These are phyloP conservation scores for Nixonia krombeini DNA, from an alignment of 1,140 invertebrate species.

Conservation along the genomic window DNA sequence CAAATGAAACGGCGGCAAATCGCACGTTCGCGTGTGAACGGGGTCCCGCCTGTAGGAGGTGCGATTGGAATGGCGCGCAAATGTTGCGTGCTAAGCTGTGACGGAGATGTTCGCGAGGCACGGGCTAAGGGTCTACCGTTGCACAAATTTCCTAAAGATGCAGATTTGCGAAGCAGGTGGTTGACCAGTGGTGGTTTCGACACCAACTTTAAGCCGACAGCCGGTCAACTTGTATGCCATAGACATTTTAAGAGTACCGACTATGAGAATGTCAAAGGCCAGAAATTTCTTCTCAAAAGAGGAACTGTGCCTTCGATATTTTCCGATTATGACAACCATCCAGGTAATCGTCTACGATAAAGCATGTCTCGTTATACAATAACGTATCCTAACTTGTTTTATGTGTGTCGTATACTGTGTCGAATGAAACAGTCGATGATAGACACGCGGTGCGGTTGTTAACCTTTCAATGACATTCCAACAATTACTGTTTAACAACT, in stretches of 20 bases:
- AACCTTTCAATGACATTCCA: no score
- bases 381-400: no score
- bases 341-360: no score
- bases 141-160: conserved; percentile 73
- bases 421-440: no score
- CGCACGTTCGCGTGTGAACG: conserved; percentile 9
- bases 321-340: conserved; percentile 59
- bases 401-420: no score
- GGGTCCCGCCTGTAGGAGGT: conserved; percentile 7
- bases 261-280: conserved; percentile 75
- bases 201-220: conserved; percentile 69
- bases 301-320: conserved; percentile 72
- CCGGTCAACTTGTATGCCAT: conserved; percentile 76
- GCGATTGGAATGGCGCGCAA: conserved; percentile 61
- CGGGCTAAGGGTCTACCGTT: conserved; percentile 72
- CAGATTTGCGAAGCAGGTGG: conserved; percentile 67
- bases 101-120: conserved; percentile 56
- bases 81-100: conserved; percentile 64
- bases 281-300: conserved; percentile 74
- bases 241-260: conserved; percentile 76
- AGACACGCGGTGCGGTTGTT: no score
- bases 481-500: no score
- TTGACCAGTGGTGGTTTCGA: conserved; percentile 70
- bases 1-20: conserved; percentile 8
- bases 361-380: neutral